A percentile compares a stretch with the other conserved stretches of the same genome.
These are phyloP conservation scores for Dascillus cervinus DNA, from an alignment of 2,888 invertebrate genomes.

Conservation along the genomic window DNA sequence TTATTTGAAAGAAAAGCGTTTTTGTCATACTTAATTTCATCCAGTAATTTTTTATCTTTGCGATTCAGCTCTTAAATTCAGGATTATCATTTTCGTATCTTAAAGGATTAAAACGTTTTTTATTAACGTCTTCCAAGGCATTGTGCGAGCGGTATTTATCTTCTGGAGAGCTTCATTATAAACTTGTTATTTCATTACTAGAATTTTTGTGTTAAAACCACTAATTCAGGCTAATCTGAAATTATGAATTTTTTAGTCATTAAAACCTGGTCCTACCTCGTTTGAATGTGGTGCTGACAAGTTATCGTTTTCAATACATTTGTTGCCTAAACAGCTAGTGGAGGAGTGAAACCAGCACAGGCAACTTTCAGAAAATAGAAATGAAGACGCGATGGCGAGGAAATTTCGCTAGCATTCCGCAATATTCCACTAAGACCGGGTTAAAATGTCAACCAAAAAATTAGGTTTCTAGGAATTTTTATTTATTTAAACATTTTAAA, in stretches of 20 bases:
- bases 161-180: not conserved
- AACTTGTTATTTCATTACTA: conserved; percentile 1
- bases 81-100: conserved; percentile 9
- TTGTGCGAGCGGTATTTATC: conserved; percentile 6
- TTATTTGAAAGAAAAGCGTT: conserved; percentile 27
- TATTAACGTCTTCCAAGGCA: conserved; percentile 4
- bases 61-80: conserved; percentile 4
- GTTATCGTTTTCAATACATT: too few species aligned
- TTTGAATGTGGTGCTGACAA: conserved; percentile 6
- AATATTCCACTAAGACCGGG: too few species aligned
- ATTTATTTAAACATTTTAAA: too few species aligned
- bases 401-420: too few species aligned
- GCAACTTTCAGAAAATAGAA: too few species aligned
- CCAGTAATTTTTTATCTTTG: conserved; percentile 7
- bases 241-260: conserved; percentile 5
- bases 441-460: too few species aligned
- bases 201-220: not conserved
- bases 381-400: too few species aligned
- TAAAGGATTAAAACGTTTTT: conserved; percentile 8
- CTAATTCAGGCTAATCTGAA: conserved; percentile 5
- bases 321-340: too few species aligned
- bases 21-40: conserved; percentile 28
- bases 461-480: too few species aligned
- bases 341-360: too few species aligned
- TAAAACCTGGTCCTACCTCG: conserved; percentile 3